Conservation (phyloP, 1,140 invertebrate species). For the Drosophila punjabiensis region DNA sequence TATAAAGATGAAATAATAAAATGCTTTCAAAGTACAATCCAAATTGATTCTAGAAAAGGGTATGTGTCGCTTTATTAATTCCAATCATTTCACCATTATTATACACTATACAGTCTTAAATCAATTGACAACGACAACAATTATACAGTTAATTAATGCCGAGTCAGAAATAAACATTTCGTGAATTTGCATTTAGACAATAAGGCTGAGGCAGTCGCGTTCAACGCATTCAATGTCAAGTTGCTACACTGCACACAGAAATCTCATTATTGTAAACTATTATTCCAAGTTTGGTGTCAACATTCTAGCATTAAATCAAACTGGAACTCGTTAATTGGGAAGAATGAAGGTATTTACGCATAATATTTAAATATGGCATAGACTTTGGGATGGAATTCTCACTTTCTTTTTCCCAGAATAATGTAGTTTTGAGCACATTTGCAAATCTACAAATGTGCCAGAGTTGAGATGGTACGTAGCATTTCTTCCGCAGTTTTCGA, state of each 20-base stretch:
- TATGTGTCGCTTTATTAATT: not conserved
- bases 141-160: constrained; percentile 5
- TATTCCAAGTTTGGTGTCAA: not conserved
- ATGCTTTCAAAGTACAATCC: no score
- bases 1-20: no score
- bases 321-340: not conserved
- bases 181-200: constrained; percentile 17
- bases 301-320: not conserved
- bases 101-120: not conserved
- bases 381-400: not conserved
- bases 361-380: not conserved
- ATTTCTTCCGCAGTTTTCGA: not conserved
- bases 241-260: constrained; percentile 19
- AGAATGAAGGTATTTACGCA: not conserved
- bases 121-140: constrained; percentile 14
- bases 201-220: constrained; percentile 36
- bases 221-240: constrained; percentile 67
- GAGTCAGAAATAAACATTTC: constrained; percentile 24
- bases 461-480: not conserved
- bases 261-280: constrained; percentile 12
- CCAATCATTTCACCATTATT: not conserved
- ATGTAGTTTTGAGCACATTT: constrained; percentile 5
- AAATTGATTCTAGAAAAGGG: not conserved
- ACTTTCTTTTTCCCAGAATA: constrained; percentile 1
- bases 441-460: constrained; percentile 1